phyloP scores from a whole-genome alignment of 2,888 invertebrate species.

The Lucinisca nassula region DNA sequence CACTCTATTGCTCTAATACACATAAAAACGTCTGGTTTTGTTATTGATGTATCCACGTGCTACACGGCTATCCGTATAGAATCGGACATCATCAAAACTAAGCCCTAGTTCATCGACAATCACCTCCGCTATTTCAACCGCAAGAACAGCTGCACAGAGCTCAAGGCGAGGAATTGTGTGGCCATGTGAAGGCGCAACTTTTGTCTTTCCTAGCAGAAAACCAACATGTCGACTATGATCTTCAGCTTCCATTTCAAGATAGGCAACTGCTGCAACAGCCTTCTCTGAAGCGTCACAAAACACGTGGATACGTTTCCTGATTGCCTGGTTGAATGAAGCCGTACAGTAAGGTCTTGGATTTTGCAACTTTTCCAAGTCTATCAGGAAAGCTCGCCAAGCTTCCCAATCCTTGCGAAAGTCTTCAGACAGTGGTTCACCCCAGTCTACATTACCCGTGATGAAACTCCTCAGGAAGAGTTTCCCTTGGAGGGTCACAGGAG shows the following conservation, averaged over 20 bases:
- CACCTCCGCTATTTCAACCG: constrained; percentile 6
- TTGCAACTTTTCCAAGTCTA: neutral
- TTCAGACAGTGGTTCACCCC: neutral
- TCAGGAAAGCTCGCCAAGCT: neutral
- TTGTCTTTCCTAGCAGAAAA: constrained; percentile 47
- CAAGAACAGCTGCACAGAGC: constrained; percentile 55
- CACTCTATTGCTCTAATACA: constrained; percentile 45
- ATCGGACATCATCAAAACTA: neutral
- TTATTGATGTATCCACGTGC: constrained; percentile 57
- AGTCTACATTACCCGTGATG: neutral
- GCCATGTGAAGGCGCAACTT: constrained; percentile 21
- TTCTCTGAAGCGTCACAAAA: constrained; percentile 48
- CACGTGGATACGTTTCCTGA: constrained; percentile 1
- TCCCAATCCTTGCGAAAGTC: neutral
- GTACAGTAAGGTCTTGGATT: neutral
- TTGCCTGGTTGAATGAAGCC: neutral
- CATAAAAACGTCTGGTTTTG: constrained; percentile 40
- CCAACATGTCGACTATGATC: neutral
- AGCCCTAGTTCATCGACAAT: constrained; percentile 21
- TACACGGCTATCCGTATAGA: constrained; percentile 54
- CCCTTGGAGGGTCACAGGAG: neutral
- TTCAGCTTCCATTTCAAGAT: neutral
- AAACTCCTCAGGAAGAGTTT: neutral
- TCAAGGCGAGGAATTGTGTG: constrained; percentile 61
- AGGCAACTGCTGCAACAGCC: constrained; percentile 33